Conservation (phyloP, 1,140 invertebrate species). For the Macrobrachium rosenbergii region DNA sequence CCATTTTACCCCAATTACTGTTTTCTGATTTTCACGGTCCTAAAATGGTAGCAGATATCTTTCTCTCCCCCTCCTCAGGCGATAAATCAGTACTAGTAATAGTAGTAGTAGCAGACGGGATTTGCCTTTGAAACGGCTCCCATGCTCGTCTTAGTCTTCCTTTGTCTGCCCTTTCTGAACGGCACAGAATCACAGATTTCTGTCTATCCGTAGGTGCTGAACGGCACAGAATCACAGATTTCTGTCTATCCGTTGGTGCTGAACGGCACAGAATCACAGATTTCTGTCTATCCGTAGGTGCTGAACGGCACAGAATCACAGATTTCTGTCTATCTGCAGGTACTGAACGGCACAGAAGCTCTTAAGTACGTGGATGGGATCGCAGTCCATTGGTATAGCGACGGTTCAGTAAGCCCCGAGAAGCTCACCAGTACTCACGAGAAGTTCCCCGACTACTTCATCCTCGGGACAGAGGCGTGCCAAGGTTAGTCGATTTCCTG, state of each 20-base stretch:
- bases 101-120: too few species aligned
- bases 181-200: slow-evolving; percentile 73
- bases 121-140: background rate
- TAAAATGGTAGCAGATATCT: too few species aligned
- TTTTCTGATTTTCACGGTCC: too few species aligned
- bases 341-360: slow-evolving; percentile 73
- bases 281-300: slow-evolving; percentile 73
- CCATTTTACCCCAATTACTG: too few species aligned
- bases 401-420: slow-evolving; percentile 73
- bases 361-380: slow-evolving; percentile 83
- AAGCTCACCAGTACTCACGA: background rate
- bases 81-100: too few species aligned
- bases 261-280: slow-evolving; percentile 72
- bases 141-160: background rate
- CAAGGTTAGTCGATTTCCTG: slow-evolving; percentile 72
- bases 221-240: slow-evolving; percentile 71
- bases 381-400: slow-evolving; percentile 85
- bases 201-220: slow-evolving; percentile 72
- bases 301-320: slow-evolving; percentile 72
- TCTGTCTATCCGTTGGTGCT: too few species aligned
- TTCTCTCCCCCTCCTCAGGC: too few species aligned
- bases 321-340: slow-evolving; percentile 72
- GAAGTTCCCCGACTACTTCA: slow-evolving; percentile 79
- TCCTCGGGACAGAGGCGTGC: slow-evolving; percentile 85
- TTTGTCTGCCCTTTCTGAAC: slow-evolving; percentile 69